Evolutionary conservation across 1,140 invertebrate species (phyloP), one percentile per base, ranked within the genome.

Genomic region (Micrasema minimum): DNA sequence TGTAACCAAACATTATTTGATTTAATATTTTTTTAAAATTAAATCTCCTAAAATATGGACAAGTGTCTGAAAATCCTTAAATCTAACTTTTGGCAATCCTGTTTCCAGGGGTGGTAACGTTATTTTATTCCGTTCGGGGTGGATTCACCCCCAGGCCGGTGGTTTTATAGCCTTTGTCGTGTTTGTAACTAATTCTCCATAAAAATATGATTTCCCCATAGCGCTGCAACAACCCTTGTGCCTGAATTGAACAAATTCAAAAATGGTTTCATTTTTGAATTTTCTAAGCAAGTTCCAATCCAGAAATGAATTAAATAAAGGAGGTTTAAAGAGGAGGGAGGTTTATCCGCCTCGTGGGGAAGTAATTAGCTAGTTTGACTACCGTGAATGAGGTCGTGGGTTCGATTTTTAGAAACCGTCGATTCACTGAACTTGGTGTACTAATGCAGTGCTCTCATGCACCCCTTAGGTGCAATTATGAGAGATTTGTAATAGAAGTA

Each of bases 141-240:
- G n/a, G n/a, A n/a, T n/a, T n/a, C n/a, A n/a, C 26, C 45, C 45
- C 46, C 35, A 3, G 53, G 41, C 66, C 64, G 66, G 72, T 73
- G 51, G 57, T 61, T 73, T 73, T 69, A 73, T 55, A 16, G 72
- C 66, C 66, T 45, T 65, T 69, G 72, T 69, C 72, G 66, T 73
- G 72, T 73, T 73, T 69, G 64, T 73, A 73, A 73, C 59, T 73
- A 73, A 73, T 73, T 73, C 66, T 57, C 48, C 61, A 73, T 69
- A 73, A 73, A 73, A 73, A 73, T 73, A 73, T 73, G 72, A 73
- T 73, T 73, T 73, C 72, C 72, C 72, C 61, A 35, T 53, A 41
- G 72, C 72, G 45, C 72, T 20, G 66, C 72, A 73, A 73, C 41
- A 37, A 35, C 53, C 48, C 48, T 22, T 0, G 22, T 22, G 48